A percentile compares a stretch with the other conserved stretches of the same genome.
Evolutionary conservation across 2,113 vertebrate species (phyloP).

Genomic region (Globicephala melas): DNA sequence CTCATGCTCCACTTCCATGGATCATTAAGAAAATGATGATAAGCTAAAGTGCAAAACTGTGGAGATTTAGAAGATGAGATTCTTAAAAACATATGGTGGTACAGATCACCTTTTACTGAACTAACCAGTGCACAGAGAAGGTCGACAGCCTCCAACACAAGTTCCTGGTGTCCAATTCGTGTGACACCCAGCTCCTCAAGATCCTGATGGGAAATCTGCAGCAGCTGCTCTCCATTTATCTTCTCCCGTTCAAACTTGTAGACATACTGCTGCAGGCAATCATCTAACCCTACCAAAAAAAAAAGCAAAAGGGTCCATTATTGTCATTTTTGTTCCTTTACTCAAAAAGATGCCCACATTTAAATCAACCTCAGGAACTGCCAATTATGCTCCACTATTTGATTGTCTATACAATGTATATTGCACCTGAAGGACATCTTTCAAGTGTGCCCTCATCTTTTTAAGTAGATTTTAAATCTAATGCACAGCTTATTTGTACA

Average conservation of each 20-base stretch:
- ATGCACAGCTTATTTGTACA: not conserved
- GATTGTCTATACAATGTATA: not conserved
- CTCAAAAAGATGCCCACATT: accelerated
- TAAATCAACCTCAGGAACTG: not conserved
- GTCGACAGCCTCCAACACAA: constrained; percentile 97
- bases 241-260: constrained; percentile 95
- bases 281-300: constrained; percentile 89
- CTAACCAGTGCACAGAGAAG: constrained; percentile 98
- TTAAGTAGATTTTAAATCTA: not conserved
- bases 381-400: too few species aligned
- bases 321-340: not conserved
- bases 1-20: not conserved
- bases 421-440: not conserved
- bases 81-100: not conserved
- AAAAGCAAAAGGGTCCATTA: not conserved
- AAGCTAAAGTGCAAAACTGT: not conserved
- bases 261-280: constrained; percentile 95
- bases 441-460: not conserved
- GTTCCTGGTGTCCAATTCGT: constrained; percentile 96
- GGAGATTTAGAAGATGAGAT: not conserved
- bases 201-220: constrained; percentile 97
- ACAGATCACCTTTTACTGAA: constrained; percentile 46
- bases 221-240: constrained; percentile 95
- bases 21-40: not conserved
- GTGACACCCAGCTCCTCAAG: constrained; percentile 96